A percentile compares a stretch with the other conserved stretches of the same genome.
Conservation (phyloP, 2,113 vertebrate genomes). For the Puma concolor region DNA sequence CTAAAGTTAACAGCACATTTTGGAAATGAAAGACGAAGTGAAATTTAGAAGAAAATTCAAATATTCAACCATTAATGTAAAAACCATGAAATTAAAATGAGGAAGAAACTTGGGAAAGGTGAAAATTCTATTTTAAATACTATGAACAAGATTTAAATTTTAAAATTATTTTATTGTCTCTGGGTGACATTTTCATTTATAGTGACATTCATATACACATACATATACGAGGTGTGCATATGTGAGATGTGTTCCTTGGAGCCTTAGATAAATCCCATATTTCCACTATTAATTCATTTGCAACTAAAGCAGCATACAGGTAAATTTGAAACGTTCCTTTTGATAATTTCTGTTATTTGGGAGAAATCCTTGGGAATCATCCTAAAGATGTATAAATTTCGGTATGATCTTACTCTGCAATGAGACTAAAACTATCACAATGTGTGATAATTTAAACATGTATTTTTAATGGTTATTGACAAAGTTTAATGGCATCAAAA, state of each 20-base stretch:
- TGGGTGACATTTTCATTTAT: conserved; percentile 59
- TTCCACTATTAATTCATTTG: conserved; percentile 38
- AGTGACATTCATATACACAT: conserved; percentile 53
- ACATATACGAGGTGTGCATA: background rate
- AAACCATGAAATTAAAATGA: conserved; percentile 41
- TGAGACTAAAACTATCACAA: conserved; percentile 18
- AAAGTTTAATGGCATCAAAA: conserved; percentile 44
- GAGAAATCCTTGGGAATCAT: conserved; percentile 1
- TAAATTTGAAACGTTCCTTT: conserved; percentile 52
- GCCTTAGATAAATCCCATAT: conserved; percentile 7
- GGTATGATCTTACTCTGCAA: conserved; percentile 27
- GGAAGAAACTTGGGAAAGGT: conserved; percentile 38
- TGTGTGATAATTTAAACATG: background rate
- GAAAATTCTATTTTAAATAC: conserved; percentile 61
- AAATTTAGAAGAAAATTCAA: conserved; percentile 52
- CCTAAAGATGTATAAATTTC: background rate
- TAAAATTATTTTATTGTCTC: conserved; percentile 66
- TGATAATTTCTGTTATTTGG: background rate
- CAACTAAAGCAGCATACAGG: conserved; percentile 55
- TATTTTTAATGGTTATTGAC: conserved; percentile 35
- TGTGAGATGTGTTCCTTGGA: conserved; percentile 23
- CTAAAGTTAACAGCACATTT: conserved; percentile 44
- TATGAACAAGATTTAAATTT: conserved; percentile 59
- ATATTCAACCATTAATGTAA: conserved; percentile 22
- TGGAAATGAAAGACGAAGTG: conserved; percentile 52